These are phyloP conservation scores for Muschampia plurimacula DNA, from an alignment of 2,888 invertebrate species.

Conservation along the genomic window DNA sequence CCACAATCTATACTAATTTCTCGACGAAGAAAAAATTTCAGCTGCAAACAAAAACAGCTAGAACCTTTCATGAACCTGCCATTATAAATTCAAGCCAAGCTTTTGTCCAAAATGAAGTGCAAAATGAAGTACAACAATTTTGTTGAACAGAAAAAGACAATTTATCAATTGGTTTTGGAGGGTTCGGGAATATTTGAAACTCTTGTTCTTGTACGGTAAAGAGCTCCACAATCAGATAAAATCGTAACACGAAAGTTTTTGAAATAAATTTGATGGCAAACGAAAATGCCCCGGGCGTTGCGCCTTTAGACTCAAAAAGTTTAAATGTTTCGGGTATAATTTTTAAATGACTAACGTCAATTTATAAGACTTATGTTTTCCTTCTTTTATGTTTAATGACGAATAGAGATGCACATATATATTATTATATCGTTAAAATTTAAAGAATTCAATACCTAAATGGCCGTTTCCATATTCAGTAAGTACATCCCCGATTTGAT, in stretches of 20 bases:
- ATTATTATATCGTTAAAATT: too few species aligned
- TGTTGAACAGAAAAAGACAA: constrained; percentile 44
- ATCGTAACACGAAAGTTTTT: constrained; percentile 59
- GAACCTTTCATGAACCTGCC: constrained; percentile 35
- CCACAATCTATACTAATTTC: constrained; percentile 11
- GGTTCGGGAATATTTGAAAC: constrained; percentile 59
- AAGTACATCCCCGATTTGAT: too few species aligned
- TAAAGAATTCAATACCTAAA: too few species aligned
- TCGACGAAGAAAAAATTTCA: constrained; percentile 24
- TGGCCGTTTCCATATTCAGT: too few species aligned
- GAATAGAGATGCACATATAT: too few species aligned
- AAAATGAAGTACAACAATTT: constrained; percentile 43
- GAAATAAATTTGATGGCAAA: constrained; percentile 61
- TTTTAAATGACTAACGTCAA: constrained; percentile 5
- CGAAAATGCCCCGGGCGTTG: constrained; percentile 41
- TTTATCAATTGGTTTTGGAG: constrained; percentile 51
- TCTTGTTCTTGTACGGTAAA: constrained; percentile 55
- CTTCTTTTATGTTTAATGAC: too few species aligned
- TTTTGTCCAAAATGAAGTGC: constrained; percentile 36
- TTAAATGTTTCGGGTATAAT: constrained; percentile 23
- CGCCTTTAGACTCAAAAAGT: constrained; percentile 38
- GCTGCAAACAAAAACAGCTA: constrained; percentile 12
- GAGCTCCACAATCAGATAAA: constrained; percentile 65
- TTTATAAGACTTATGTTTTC: too few species aligned
- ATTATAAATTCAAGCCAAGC: constrained; percentile 33